Conservation (phyloP, 2,797 vertebrate species). For the Microctenopoma steveboyesi region DNA sequence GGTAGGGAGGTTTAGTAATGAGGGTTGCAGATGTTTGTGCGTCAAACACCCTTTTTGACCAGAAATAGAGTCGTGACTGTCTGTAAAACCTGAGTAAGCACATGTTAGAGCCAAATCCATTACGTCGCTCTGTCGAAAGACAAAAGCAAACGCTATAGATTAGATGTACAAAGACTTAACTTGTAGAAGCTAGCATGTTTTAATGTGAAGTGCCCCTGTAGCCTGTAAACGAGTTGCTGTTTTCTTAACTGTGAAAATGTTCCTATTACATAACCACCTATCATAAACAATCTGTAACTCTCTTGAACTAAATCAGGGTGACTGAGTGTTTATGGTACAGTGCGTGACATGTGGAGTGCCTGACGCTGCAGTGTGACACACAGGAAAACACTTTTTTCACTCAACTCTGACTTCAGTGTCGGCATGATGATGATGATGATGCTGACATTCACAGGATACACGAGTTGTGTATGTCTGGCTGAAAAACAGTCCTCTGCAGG, state of each 20-base stretch:
- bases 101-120: no score
- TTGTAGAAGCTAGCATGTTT: neutral
- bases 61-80: no score
- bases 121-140: no score
- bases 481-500: slow-evolving; percentile 75
- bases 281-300: slow-evolving; percentile 20
- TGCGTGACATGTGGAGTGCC: slow-evolving; percentile 11
- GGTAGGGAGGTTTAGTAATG: neutral
- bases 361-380: neutral
- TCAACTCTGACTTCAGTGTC: slow-evolving; percentile 16
- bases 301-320: neutral
- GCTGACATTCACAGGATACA: slow-evolving; percentile 55
- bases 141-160: no score
- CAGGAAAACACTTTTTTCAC: slow-evolving; percentile 17
- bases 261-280: slow-evolving; percentile 38
- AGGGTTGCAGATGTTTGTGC: no score
- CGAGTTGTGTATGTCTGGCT: slow-evolving; percentile 61
- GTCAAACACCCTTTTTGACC: no score
- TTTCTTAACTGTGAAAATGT: slow-evolving; percentile 6
- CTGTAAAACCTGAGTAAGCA: no score
- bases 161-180: neutral
- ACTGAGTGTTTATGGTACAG: slow-evolving; percentile 7
- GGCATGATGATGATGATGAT: slow-evolving; percentile 29
- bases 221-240: neutral
- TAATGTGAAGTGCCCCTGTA: neutral